Evolutionary conservation across 2,888 invertebrate species (phyloP).

Genomic region (Plemyria rubiginata): DNA sequence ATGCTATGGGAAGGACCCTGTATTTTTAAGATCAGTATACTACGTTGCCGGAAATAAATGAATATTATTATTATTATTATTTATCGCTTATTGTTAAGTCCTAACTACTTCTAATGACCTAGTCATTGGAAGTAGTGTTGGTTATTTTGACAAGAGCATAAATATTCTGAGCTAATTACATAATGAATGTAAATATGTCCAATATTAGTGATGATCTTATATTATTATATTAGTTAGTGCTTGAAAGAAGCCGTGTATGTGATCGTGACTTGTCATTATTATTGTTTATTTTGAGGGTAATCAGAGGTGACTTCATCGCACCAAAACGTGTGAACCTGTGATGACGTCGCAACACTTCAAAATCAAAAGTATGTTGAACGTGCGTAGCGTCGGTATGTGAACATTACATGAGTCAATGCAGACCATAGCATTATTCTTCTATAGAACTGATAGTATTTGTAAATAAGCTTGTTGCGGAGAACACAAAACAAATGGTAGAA

Average conservation of each 20-base stretch:
- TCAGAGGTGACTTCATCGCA: conserved; percentile 26
- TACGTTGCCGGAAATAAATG: no score
- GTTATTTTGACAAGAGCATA: background rate
- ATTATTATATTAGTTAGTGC: no score
- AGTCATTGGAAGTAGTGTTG: background rate
- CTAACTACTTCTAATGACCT: no score
- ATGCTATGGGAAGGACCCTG: no score
- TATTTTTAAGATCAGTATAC: no score
- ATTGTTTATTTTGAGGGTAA: conserved; percentile 13
- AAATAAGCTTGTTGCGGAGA: conserved; percentile 39
- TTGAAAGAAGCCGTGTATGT: background rate
- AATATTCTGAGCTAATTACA: background rate
- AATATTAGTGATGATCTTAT: no score
- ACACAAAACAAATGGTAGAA: conserved; percentile 34
- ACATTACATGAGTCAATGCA: conserved; percentile 38
- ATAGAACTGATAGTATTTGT: conserved; percentile 42
- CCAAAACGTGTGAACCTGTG: conserved; percentile 31
- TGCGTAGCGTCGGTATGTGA: conserved; percentile 33
- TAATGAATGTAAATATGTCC: no score
- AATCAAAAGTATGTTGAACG: conserved; percentile 40
- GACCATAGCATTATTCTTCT: conserved; percentile 38
- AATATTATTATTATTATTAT: no score
- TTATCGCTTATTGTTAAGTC: no score
- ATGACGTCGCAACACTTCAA: conserved; percentile 32
- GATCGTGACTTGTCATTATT: conserved; percentile 16